Conservation (phyloP, 2,797 vertebrate genomes). For the Iguana delicatissima region DNA sequence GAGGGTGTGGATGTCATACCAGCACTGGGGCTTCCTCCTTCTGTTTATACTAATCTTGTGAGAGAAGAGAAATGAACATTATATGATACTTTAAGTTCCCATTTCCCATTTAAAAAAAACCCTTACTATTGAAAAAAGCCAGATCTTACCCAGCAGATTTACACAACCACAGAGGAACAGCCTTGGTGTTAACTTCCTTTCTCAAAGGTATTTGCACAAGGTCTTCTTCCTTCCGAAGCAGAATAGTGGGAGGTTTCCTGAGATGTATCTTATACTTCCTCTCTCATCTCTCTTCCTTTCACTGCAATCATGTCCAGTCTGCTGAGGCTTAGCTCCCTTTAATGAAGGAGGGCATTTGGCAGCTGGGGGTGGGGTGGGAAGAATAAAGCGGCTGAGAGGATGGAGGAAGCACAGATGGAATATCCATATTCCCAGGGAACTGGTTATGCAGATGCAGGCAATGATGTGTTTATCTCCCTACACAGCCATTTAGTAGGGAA, state of each 20-base stretch:
- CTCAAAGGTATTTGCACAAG: no score
- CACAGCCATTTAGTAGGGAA: background rate
- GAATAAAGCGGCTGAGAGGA: conserved; percentile 14
- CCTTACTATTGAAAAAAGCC: background rate
- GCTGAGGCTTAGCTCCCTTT: conserved; percentile 15
- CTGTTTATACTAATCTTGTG: rapidly evolving
- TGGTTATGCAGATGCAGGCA: background rate
- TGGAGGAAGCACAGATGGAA: background rate
- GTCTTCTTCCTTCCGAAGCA: background rate
- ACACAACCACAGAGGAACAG: background rate
- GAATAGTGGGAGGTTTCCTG: background rate
- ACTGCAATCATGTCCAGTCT: background rate
- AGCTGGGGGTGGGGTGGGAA: conserved; percentile 41
- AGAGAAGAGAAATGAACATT: background rate
- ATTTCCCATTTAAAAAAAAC: background rate
- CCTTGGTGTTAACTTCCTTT: background rate
- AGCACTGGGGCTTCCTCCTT: background rate
- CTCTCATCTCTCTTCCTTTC: conserved; percentile 30
- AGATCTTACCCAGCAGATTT: background rate
- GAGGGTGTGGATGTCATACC: no score
- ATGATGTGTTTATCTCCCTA: background rate
- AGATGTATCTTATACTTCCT: background rate
- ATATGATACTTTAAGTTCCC: background rate
- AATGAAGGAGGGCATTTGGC: conserved; percentile 26
- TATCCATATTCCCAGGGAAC: background rate